Base-by-base conservation (phyloP, 2,888 invertebrate species). In the Philereme vetulata region DNA sequence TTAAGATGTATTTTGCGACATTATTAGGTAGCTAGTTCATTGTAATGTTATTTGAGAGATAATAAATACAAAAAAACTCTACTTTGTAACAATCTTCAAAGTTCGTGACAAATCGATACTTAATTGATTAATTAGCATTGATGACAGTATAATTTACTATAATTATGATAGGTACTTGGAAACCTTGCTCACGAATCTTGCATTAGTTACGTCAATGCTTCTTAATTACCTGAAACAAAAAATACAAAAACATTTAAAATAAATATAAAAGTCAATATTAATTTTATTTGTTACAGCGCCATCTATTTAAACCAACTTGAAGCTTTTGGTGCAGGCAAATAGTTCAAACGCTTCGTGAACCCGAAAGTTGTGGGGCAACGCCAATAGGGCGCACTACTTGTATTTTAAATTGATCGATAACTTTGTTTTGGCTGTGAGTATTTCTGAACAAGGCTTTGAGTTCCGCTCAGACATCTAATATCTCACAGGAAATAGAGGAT, bases 141-240 rank as follows among this genome's bases (percentile, higher is more conserved):
- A 21, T 21, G 21, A 21, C 21, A 21, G 21, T 21, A 21, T 21
- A 21, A 21, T 21, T n/a, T 21, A 21, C 21, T 21, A 21, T 21
- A 21, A 21, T 21, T 1, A 21, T 21, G 21, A 36, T 36, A 35
- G 35, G 35, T 35, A 36, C 35, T 21, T 21, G 21, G 21, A 21
- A 21, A 21, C 21, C 36, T 36, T 36, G 3, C 8, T 36, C 38
- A 11, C 8, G 7, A 47, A 45, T 7, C 5, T 47, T 33, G 34
- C 9, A 32, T 9, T 38, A 5, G 34, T 40, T 42, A 32, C 34
- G 47, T 57, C 51, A 55, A 10, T 46, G 40, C 4, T 51, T 47
- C 34, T 21, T 50, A 56, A 56, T 67, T 79, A 77, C 79, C 77
- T 77, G 72, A 54, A 76, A 77, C 56, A 67, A 53, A 48, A 66